Evolutionary conservation across 64 coral and sea anemone genomes (phyloP).

Genomic region (Trachythela sp.): DNA sequence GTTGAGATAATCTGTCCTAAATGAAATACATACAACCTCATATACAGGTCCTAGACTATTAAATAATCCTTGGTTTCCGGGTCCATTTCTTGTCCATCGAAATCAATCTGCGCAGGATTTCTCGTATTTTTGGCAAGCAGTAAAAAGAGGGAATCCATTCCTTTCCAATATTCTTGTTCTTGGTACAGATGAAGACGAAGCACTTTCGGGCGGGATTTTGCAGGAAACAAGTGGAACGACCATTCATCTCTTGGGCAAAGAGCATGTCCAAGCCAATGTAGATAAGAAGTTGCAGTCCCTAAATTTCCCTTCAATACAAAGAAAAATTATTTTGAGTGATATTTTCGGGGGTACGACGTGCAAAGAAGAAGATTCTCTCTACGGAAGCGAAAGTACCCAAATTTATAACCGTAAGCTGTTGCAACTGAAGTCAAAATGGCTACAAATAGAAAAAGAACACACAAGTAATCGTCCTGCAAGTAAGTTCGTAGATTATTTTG

Average conservation of each 20-base stretch:
- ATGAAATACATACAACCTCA: no score
- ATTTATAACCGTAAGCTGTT: neutral
- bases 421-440: neutral
- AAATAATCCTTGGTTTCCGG: constrained; percentile 53
- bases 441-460: constrained; percentile 9
- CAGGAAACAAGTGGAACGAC: neutral
- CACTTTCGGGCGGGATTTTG: constrained; percentile 19
- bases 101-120: constrained; percentile 47
- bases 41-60: no score
- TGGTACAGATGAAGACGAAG: constrained; percentile 45
- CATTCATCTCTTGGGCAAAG: constrained; percentile 38
- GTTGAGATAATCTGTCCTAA: no score
- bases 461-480: neutral
- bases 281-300: constrained; percentile 22
- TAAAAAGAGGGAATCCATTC: constrained; percentile 31
- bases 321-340: neutral
- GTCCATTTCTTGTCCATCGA: constrained; percentile 30
- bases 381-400: neutral
- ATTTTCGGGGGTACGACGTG: constrained; percentile 21
- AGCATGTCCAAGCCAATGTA: constrained; percentile 25
- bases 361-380: neutral
- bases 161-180: constrained; percentile 13
- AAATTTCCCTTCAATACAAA: neutral
- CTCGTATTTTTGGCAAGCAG: constrained; percentile 52
- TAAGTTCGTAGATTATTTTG: constrained; percentile 44